Evolutionary conservation across 2,113 vertebrate genomes (phyloP), one percentile per base, ranked within the genome.

Genomic region (Sclerurus mexicanus): DNA sequence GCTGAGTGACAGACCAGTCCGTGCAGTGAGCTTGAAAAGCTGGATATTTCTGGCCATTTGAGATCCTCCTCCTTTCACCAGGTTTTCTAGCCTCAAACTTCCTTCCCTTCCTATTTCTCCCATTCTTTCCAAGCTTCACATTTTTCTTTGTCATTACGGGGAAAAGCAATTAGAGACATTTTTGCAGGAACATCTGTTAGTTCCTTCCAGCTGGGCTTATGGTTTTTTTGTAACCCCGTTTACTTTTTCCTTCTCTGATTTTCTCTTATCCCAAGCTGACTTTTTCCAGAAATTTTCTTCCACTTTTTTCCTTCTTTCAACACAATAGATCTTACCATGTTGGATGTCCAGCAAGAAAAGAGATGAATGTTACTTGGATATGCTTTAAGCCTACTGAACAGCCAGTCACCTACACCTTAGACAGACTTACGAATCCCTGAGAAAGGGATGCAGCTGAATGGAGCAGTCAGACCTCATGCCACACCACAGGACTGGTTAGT

Each of bases 391-490:
- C n/a, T 64, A 20, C 19, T 14, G 25, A 85, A n/a, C 30, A 52
- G 14, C 7, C 53, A 15, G 40, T 49, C 28, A 46, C 6, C 37
- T 68, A 47, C 6, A 33, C 24, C 46, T 44, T 16, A 46, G 28
- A 37, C 14, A 82, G 66, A 79, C 15, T 59, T 58, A 64, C 0
- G 9, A 91, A 39, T 5, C 2, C 10, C 17, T 75, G 37, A 67
- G n/a, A 73, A 80, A 79, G 20, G 4, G 24, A 40, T 30, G n/a
- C 1, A 4, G 14, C 14, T 66, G 44, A 79, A 78, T 6, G 4
- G 7, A 15, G 15, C 1, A 0, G 4, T 52, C 50, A 1, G 0
- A 79, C 19, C 11, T 3, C 33, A 18, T 10, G 11, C 16, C 27
- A 28, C 14, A 62, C 15, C 19, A n/a, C 19, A 64, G 63, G 33